These are phyloP conservation scores for Arrhamphus sclerolepis DNA, from an alignment of 2,797 vertebrate species.

Conservation along the genomic window DNA sequence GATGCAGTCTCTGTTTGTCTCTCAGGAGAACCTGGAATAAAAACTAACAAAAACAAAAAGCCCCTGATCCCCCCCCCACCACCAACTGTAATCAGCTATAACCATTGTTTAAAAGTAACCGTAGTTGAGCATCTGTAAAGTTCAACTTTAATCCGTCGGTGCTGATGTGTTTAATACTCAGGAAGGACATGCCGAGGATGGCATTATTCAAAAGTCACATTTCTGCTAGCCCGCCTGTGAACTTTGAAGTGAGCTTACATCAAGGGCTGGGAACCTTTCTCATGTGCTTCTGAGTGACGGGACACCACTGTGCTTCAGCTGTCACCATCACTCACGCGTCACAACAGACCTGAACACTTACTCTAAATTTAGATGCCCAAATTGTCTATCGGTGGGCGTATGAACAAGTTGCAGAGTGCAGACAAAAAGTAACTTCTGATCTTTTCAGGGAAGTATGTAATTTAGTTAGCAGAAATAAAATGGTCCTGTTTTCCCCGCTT, in stretches of 20 bases:
- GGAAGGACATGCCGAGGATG: conserved; percentile 41
- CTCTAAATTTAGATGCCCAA: conserved; percentile 63
- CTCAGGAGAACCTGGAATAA: too few relatives aligned
- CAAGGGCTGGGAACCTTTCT: conserved; percentile 17
- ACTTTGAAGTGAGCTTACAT: conserved; percentile 28
- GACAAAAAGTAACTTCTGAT: conserved; percentile 3
- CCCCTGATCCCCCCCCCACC: too few relatives aligned
- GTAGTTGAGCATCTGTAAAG: conserved; percentile 41
- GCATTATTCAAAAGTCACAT: conserved; percentile 60
- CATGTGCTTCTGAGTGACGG: conserved; percentile 42
- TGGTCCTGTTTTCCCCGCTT: too few relatives aligned
- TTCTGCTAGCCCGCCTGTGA: conserved; percentile 33
- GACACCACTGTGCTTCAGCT: conserved; percentile 68
- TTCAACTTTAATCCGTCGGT: conserved; percentile 51
- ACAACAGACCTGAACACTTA: conserved; percentile 50
- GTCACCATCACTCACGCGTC: conserved; percentile 68
- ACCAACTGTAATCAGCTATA: too few relatives aligned
- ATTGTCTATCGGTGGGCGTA: conserved; percentile 38
- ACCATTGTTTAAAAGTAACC: conserved; percentile 10
- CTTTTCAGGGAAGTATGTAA: background rate
- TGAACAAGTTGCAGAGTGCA: conserved; percentile 19
- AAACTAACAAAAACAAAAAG: too few relatives aligned
- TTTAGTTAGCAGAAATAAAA: background rate
- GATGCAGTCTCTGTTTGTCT: too few relatives aligned
- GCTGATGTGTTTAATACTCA: conserved; percentile 49